Evolutionary conservation across 2,888 invertebrate species (phyloP), one percentile per base, ranked within the genome.

Genomic region (Pseudococcus jackbeardsleyi): DNA sequence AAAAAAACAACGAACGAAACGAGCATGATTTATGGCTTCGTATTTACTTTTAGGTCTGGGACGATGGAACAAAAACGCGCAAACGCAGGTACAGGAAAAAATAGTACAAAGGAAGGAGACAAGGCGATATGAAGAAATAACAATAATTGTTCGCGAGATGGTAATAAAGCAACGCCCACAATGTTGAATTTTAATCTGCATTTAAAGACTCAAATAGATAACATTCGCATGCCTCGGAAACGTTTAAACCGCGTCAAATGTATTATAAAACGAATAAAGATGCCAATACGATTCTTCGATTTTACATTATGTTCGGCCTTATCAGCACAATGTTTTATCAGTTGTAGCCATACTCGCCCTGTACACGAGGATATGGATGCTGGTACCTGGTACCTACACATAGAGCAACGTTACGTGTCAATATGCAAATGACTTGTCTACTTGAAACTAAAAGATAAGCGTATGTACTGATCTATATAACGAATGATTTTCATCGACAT

Each of bases 401-500:
- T n/a, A 82, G 19, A 22, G 54, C 42, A 42, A 42, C 79, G 79
- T 82, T 82, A 82, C 79, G 79, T 82, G 79, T 82, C 79, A 82
- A 82, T 82, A 82, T 82, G 79, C 79, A 82, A 82, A 82, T 82
- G 79, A 82, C 79, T 82, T 82, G 79, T 82, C 79, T 82, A 82
- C 79, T 82, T 82, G 79, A 82, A 82, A 82, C 79, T 9, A 82
- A 82, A 82, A 82, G 79, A 82, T 82, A 82, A 82, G 79, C 79
- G 79, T 42, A 82, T 82, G 79, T 82, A 82, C 79, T 85, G 85
- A 85, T 85, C 85, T 85, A 59, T 85, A 85, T 85, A 85, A 54
- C 85, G 85, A 85, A 39, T 85, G 85, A 85, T 85, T 85, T 85
- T 85, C 85, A 85, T 85, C 85, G 85, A 85, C 85, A 85, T 85